A percentile compares a stretch with the other conserved stretches of the same genome.
Evolutionary conservation across 2,888 invertebrate species (phyloP).

Genomic region (Falcaria lacertinaria): DNA sequence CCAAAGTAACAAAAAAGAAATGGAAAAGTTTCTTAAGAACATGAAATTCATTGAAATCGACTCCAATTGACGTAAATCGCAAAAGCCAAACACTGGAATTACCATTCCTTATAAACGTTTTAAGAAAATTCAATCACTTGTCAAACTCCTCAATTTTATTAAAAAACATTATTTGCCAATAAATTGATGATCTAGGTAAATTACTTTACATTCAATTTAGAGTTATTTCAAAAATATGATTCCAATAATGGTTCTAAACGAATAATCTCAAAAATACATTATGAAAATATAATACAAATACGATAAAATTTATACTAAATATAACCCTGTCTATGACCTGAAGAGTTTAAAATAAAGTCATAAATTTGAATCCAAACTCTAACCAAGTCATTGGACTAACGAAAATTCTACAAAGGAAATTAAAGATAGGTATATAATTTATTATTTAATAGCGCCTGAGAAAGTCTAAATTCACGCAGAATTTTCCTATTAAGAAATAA

Average conservation of each 20-base stretch:
- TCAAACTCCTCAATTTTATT: conserved; percentile 9
- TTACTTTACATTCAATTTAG: conserved; percentile 68
- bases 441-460: conserved; percentile 8
- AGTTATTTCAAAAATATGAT: conserved; percentile 76
- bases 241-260: conserved; percentile 76
- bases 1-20: conserved; percentile 13
- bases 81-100: conserved; percentile 25
- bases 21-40: conserved; percentile 21
- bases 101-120: conserved; percentile 22
- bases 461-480: conserved; percentile 8
- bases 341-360: conserved; percentile 69
- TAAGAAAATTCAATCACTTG: conserved; percentile 24
- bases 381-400: conserved; percentile 65
- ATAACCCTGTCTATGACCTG: conserved; percentile 81
- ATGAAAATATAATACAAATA: conserved; percentile 80
- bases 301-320: conserved; percentile 80
- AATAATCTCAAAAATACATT: conserved; percentile 77
- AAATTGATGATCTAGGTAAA: conserved; percentile 63
- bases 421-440: conserved; percentile 10
- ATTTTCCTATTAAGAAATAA: conserved; percentile 12
- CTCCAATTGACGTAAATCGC: conserved; percentile 20
- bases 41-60: conserved; percentile 17
- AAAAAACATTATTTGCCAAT: conserved; percentile 47
- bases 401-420: conserved; percentile 30
- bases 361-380: conserved; percentile 64